Base-by-base conservation (phyloP, 1,140 invertebrate genomes). In the Halotydeus destructor region DNA sequence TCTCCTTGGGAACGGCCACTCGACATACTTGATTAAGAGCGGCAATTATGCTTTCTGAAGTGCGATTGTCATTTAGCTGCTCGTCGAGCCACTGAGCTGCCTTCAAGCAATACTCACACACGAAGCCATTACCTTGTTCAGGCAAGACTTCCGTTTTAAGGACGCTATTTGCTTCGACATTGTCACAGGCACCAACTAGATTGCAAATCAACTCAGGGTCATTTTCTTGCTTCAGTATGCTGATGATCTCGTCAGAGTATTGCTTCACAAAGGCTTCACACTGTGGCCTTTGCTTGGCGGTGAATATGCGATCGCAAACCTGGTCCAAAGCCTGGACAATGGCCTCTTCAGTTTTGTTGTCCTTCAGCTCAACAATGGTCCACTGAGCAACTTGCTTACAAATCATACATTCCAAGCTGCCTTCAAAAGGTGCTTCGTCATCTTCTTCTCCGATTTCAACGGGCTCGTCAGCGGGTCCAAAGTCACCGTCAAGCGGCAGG, bases 381-480 rank as follows among this genome's bases (percentile, higher is more conserved):
- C 24, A 31, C 19, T 49, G 12, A 19, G 49, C 32, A 43, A 49
- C 18, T 24, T 27, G 36, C 35, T 50, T 50, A 28, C 48, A 49
- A 4, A 49, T 18, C 16, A 35, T 26, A 28, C 48, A 49, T n/a
- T 49, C 34, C 5, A 44, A n/a, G n/a, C n/a, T n/a, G n/a, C n/a
- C n/a, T n/a, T n/a, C n/a, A n/a, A 12, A n/a, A n/a, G n/a, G n/a
- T n/a, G n/a, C n/a, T n/a, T n/a, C n/a, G n/a, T n/a, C n/a, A n/a
- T n/a, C n/a, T n/a, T n/a, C n/a, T n/a, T n/a, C n/a, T n/a, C n/a
- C n/a, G n/a, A n/a, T n/a, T n/a, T n/a, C n/a, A n/a, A n/a, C n/a
- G n/a, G n/a, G n/a, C n/a, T n/a, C n/a, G n/a, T n/a, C n/a, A n/a
- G n/a, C n/a, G n/a, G n/a, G n/a, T n/a, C n/a, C n/a, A n/a, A n/a